Percentiles rank a stretch among this genome's conserved stretches.
Evolutionary conservation across 2,113 vertebrate species (phyloP).

Genomic region (Dasyprocta punctata): DNA sequence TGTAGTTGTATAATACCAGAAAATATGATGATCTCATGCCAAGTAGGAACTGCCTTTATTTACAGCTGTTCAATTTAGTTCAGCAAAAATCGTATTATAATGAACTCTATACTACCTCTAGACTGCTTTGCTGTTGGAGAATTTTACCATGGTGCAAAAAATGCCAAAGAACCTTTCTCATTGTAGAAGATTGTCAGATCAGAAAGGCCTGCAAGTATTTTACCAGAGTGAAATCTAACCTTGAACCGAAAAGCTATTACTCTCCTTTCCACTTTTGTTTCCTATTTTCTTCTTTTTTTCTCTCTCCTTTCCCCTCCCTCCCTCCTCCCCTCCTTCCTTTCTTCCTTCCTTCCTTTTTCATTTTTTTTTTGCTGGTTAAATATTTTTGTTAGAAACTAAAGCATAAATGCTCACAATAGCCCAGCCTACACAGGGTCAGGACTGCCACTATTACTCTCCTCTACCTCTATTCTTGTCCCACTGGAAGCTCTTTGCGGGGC

Average conservation of each 20-base stretch:
- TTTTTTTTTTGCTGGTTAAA: neutral
- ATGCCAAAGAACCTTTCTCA: neutral
- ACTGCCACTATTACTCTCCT: no score
- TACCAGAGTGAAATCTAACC: neutral
- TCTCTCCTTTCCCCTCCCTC: neutral
- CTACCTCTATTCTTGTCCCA: neutral
- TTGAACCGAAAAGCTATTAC: neutral
- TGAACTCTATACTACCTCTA: neutral
- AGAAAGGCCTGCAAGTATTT: neutral
- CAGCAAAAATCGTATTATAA: slow-evolving; percentile 21
- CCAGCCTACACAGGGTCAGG: neutral
- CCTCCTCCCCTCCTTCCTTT: no score
- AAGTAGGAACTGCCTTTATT: neutral
- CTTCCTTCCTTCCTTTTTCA: neutral
- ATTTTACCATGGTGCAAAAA: neutral
- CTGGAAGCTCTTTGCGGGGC: no score
- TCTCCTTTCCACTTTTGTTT: neutral
- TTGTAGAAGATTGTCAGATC: neutral
- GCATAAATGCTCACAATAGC: neutral
- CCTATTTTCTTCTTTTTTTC: no score
- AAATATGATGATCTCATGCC: neutral
- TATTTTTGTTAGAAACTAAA: neutral
- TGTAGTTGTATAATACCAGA: slow-evolving; percentile 7
- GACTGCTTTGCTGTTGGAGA: neutral
- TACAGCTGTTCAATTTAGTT: neutral